These are phyloP conservation scores for Drosophila niveifrons DNA, from an alignment of 2,888 invertebrate species.

Conservation along the genomic window DNA sequence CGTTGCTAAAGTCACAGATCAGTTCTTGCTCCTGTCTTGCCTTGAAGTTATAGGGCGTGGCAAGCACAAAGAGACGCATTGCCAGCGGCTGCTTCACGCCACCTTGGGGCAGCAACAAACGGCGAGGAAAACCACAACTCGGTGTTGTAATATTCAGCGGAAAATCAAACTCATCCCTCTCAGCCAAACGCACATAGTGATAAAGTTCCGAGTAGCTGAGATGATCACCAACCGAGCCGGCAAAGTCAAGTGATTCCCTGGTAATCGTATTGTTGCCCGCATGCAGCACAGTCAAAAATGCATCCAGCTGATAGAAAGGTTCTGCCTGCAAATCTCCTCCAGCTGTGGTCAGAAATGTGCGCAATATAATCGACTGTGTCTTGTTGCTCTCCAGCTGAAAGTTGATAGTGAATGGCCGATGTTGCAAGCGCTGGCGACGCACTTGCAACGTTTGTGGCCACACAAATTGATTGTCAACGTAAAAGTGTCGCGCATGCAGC, in stretches of 20 bases:
- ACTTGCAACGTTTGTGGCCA: conserved; percentile 58
- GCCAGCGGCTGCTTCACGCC: conserved; percentile 86
- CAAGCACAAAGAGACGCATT: conserved; percentile 87
- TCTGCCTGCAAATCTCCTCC: conserved; percentile 13
- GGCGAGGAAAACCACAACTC: conserved; percentile 87
- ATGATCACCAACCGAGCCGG: conserved; percentile 87
- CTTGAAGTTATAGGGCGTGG: conserved; percentile 85
- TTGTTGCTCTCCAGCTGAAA: conserved; percentile 87
- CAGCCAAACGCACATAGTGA: conserved; percentile 85
- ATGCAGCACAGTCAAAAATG: conserved; percentile 87
- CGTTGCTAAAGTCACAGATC: conserved; percentile 57
- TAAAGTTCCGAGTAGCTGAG: conserved; percentile 83
- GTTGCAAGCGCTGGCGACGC: conserved; percentile 14
- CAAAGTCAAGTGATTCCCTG: conserved; percentile 61
- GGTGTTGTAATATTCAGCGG: conserved; percentile 85
- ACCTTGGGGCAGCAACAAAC: conserved; percentile 88
- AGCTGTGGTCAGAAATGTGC: conserved; percentile 87
- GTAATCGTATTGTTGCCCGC: conserved; percentile 85
- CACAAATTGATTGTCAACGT: conserved; percentile 48
- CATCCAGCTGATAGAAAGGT: conserved; percentile 86
- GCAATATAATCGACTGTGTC: conserved; percentile 87
- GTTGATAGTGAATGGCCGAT: conserved; percentile 78
- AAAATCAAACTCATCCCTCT: conserved; percentile 84
- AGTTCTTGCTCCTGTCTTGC: conserved; percentile 52
- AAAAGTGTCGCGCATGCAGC: conserved; percentile 46